Evolutionary conservation across 2,113 vertebrate species (phyloP), one percentile per base, ranked within the genome.

Genomic region (Callaeas wilsoni): DNA sequence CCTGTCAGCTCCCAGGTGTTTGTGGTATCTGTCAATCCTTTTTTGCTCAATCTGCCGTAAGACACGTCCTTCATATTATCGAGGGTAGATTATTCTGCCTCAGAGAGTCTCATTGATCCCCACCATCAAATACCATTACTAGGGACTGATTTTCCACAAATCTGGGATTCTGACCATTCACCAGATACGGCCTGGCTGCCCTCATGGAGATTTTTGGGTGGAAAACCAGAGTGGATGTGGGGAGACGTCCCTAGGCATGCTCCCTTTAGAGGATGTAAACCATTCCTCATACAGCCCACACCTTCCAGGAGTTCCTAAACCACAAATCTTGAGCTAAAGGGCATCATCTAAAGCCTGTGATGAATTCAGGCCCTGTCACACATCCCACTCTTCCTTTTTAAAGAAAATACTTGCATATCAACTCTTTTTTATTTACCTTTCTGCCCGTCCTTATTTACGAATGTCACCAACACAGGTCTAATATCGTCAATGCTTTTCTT

Each of bases 191-290:
- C 20, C 59, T 27, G 47, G 32, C 12, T 47, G 53, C 10, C 8
- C n/a, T 37, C 20, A 12, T 0, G 1, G 55, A 70, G 30, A 10
- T 16, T 71, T 83, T 53, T 53, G 62, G 52, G 35, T 33, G 29
- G 47, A 35, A 83, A 68, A 55, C 11, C 32, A 26, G 25, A 39
- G 30, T 3, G 33, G 50, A 25, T 3, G 1, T 0, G 0, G 21
- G 16, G 35, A 53, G 21, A 30, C 7, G 37, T 18, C 37, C 50
- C 44, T 33, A 13, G 15, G 5, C 19, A 13, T 18, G 18, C 32
- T 33, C 32, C 9, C 74, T 79, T 30, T 9, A 15, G 42, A 32
- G 35, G 37, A 33, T 29, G 35, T 3, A 12, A 85, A 25, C 9
- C 37, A 29, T 12, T 59, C 30, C 46, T 55, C 41, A 41, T 0